Percentiles rank a stretch among this genome's conserved stretches.
These are phyloP conservation scores for Bruchidius siliquastri DNA, from an alignment of 2,888 invertebrate genomes.

Conservation along the genomic window DNA sequence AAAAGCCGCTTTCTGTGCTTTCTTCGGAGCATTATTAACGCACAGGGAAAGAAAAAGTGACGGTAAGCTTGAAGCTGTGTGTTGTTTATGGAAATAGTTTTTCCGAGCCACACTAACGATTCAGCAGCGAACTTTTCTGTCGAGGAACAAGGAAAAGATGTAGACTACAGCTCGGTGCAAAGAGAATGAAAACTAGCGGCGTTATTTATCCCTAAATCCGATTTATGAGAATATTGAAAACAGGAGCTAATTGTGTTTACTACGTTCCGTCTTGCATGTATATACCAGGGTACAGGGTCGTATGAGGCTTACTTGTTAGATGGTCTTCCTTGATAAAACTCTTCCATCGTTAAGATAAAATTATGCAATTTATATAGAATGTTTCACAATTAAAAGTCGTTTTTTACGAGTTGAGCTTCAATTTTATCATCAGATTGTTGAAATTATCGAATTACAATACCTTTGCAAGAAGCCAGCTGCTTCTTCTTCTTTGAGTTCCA, in stretches of 20 bases:
- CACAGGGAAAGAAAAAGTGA: neutral
- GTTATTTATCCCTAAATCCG: slow-evolving; percentile 31
- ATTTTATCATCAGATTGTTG: too few relatives aligned
- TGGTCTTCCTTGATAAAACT: too few relatives aligned
- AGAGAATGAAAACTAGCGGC: slow-evolving; percentile 10
- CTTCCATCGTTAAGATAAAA: too few relatives aligned
- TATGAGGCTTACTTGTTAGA: neutral
- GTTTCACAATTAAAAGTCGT: too few relatives aligned
- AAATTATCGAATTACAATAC: too few relatives aligned
- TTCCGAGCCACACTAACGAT: neutral
- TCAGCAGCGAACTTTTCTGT: neutral
- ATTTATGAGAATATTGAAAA: slow-evolving; percentile 44
- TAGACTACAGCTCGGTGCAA: neutral
- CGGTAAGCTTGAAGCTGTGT: neutral
- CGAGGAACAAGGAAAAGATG: neutral
- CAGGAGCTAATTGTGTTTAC: slow-evolving; percentile 45
- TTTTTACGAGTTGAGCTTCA: too few relatives aligned
- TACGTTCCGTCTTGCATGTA: slow-evolving; percentile 10
- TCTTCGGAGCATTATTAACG: neutral
- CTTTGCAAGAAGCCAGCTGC: too few relatives aligned
- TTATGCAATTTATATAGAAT: too few relatives aligned
- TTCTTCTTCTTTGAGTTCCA: too few relatives aligned
- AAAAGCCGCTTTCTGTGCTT: neutral
- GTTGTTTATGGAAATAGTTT: neutral
- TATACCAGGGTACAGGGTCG: neutral